These are phyloP conservation scores for Anoplius nigerrimus DNA, from an alignment of 2,888 invertebrate genomes.

Conservation along the genomic window DNA sequence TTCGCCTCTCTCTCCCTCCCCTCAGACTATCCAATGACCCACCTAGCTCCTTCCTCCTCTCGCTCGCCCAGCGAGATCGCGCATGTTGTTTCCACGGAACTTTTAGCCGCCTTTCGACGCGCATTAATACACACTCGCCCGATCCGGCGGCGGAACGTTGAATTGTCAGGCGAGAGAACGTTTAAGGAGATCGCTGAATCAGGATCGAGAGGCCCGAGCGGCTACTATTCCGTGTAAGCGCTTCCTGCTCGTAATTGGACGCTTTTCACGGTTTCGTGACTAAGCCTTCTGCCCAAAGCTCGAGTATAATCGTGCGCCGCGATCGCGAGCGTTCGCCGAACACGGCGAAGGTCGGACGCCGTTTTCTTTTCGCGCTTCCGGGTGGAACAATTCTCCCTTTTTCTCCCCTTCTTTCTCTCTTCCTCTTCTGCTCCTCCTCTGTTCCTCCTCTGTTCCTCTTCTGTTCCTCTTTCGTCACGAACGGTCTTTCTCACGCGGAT, in stretches of 20 bases:
- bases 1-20: conserved; percentile 23
- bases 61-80: background rate
- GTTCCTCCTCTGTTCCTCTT: too few relatives aligned
- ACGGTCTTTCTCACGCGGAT: too few relatives aligned
- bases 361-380: conserved; percentile 30
- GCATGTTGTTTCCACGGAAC: too few relatives aligned
- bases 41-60: background rate
- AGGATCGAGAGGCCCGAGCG: conserved; percentile 38
- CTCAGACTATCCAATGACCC: conserved; percentile 26
- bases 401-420: background rate
- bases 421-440: too few relatives aligned
- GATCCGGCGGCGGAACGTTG: conserved; percentile 1
- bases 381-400: conserved; percentile 4
- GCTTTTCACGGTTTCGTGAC: conserved; percentile 60
- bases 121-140: too few relatives aligned
- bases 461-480: too few relatives aligned
- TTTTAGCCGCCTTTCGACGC: too few relatives aligned
- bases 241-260: conserved; percentile 64
- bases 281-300: conserved; percentile 50
- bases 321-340: conserved; percentile 28
- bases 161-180: conserved; percentile 42
- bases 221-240: conserved; percentile 21
- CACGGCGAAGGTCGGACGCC: conserved; percentile 37
- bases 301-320: conserved; percentile 38
- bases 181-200: conserved; percentile 63